Evolutionary conservation across 37 sponge, comb jelly and placozoan genomes (phyloP), one percentile per base, ranked within the genome.

Genomic region (Oopsacas minuta): DNA sequence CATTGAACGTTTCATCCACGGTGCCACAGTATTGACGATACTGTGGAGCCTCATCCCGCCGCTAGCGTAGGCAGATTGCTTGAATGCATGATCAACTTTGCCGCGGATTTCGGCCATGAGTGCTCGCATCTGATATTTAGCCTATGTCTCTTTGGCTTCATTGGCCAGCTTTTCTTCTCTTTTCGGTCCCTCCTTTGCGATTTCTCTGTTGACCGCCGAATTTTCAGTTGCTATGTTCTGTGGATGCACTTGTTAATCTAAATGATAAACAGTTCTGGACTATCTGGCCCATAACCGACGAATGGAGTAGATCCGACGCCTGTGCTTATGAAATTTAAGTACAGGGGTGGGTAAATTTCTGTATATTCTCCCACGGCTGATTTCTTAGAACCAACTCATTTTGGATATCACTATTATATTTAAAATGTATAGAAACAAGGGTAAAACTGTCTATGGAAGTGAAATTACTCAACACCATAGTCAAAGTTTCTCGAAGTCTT

Each of bases 1-100:
- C 75, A 61, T 61, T n/a, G 30, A 34, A 61, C 75, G 75, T 12
- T 61, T 61, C 75, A 34, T 61, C 75, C 22, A 61, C 75, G 75
- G 75, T 61, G 75, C 75, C 75, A 61, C 75, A 34, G 30, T 61
- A 61, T 25, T 61, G 75, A 61, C 75, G 75, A 61, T 61, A 61
- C 75, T 61, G 75, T 61, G 75, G 75, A 61, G 75, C 75, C 75
- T 61, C 75, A 61, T 61, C 75, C 75, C 75, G 75, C 75, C 75
- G 75, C 75, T 61, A 61, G 75, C 75, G 75, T 32, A 61, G 1
- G 75, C 75, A 61, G 75, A 34, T 34, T 61, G 75, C 30, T 61
- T 61, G 75, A 12, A 10, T 61, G 75, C 75, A 61, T 25, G 75
- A 25, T 61, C 75, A 25, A 32, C 75, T 34, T 3, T 34, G 75